These are phyloP conservation scores for Cryptocheilus praepositus DNA, from an alignment of 2,888 invertebrate genomes.

Conservation along the genomic window DNA sequence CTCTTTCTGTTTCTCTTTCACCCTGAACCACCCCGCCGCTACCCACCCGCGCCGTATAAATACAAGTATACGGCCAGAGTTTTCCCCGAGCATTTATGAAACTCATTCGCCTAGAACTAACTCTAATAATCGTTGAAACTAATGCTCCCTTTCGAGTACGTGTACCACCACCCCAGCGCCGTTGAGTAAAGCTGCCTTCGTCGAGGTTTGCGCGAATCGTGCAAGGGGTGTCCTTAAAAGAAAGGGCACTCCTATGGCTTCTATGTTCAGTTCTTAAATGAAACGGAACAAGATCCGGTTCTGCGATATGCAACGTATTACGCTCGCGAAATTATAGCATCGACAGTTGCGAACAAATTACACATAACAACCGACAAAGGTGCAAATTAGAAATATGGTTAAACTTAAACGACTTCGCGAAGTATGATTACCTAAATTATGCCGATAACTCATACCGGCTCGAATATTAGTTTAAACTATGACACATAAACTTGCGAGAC, in stretches of 20 bases:
- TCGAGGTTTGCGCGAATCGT: neutral
- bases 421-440: too few relatives aligned
- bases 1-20: slow-evolving; percentile 25
- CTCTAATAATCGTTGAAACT: slow-evolving; percentile 74
- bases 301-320: too few relatives aligned
- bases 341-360: too few relatives aligned
- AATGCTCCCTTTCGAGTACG: slow-evolving; percentile 67
- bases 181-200: neutral
- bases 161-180: slow-evolving; percentile 34
- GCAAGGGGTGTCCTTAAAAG: slow-evolving; percentile 10
- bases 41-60: slow-evolving; percentile 52
- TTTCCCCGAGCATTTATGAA: slow-evolving; percentile 70
- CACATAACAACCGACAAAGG: too few relatives aligned
- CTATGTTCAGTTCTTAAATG: too few relatives aligned
- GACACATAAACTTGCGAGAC: too few relatives aligned
- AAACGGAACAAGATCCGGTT: too few relatives aligned
- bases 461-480: too few relatives aligned
- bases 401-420: too few relatives aligned
- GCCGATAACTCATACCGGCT: too few relatives aligned
- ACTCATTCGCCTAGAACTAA: slow-evolving; percentile 73
- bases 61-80: slow-evolving; percentile 61
- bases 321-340: too few relatives aligned
- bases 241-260: neutral
- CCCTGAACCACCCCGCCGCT: slow-evolving; percentile 15
- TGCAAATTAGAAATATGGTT: too few relatives aligned